Evolutionary conservation across 2,888 invertebrate species (phyloP).

Genomic region (Drosophila infuscata): DNA sequence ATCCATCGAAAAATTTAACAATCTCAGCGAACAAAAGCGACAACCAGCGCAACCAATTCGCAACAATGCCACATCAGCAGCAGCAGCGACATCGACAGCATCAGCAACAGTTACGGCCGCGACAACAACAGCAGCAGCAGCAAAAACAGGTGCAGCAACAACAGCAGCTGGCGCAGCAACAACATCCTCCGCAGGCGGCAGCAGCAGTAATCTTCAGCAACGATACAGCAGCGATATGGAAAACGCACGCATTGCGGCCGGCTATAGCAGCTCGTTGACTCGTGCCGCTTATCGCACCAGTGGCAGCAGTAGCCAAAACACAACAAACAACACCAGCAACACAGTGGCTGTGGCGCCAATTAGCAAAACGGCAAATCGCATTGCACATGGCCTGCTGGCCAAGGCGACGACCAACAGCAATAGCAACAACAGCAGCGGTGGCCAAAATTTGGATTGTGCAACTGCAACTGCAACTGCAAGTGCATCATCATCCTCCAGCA

Average conservation of each 20-base stretch:
- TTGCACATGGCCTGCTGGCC: constrained; percentile 40
- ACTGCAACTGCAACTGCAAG: constrained; percentile 1
- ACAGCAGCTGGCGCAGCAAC: not conserved
- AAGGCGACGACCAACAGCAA: constrained; percentile 30
- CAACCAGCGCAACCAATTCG: constrained; percentile 51
- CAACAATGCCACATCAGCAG: constrained; percentile 15
- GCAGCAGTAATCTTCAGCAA: constrained; percentile 83
- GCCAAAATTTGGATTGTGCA: not conserved
- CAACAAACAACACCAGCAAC: constrained; percentile 1
- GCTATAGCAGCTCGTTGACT: constrained; percentile 78
- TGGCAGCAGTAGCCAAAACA: constrained; percentile 3
- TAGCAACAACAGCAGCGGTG: not conserved
- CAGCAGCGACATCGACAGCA: not conserved
- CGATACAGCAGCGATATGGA: constrained; percentile 67
- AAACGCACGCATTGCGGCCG: constrained; percentile 62
- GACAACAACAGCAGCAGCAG: not conserved
- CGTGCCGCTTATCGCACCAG: constrained; percentile 77
- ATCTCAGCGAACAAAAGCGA: constrained; percentile 82
- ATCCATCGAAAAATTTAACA: constrained; percentile 84
- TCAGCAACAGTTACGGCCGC: constrained; percentile 3
- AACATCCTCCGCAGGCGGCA: constrained; percentile 53
- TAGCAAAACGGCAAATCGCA: constrained; percentile 48
- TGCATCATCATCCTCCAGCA: constrained; percentile 29
- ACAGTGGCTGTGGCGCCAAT: constrained; percentile 29
- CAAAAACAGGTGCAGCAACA: not conserved